These are phyloP conservation scores for Tolmerus cingulatus DNA, from an alignment of 2,888 invertebrate species.

Conservation along the genomic window DNA sequence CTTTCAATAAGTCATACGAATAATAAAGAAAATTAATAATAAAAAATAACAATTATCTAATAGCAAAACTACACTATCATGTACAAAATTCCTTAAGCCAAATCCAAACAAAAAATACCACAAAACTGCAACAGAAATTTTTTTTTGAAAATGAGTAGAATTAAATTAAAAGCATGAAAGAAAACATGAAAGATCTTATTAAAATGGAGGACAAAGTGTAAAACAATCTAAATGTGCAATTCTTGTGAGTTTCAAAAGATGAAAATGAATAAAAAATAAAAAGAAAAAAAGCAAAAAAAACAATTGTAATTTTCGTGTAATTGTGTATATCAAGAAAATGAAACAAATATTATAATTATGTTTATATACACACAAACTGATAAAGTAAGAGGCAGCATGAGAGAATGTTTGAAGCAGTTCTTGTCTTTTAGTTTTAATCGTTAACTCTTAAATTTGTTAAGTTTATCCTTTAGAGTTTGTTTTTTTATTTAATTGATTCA, in stretches of 20 bases:
- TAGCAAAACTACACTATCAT: not conserved
- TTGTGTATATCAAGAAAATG: conserved; percentile 22
- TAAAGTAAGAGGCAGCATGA: not conserved
- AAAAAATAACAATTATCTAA: not conserved
- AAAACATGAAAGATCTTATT: not conserved
- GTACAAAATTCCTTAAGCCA: conserved; percentile 29
- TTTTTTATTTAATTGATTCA: not conserved
- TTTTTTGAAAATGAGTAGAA: not conserved
- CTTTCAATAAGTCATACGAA: not conserved
- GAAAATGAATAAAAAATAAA: not conserved
- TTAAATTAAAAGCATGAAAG: not conserved
- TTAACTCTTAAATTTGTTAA: conserved; percentile 28
- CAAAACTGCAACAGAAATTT: not conserved
- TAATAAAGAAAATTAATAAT: not conserved
- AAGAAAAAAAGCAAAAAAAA: not conserved
- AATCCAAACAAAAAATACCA: not conserved
- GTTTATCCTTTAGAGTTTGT: conserved; percentile 29
- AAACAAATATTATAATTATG: conserved; percentile 4
- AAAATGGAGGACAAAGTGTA: not conserved
- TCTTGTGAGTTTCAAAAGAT: conserved; percentile 14
- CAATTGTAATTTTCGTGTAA: conserved; percentile 30
- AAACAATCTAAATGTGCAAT: conserved; percentile 37
- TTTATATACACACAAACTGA: conserved; percentile 15
- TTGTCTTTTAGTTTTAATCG: conserved; percentile 21
- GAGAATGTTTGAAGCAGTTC: not conserved